Base-by-base conservation (phyloP, 2,888 invertebrate species). In the Dorcus hopei region DNA sequence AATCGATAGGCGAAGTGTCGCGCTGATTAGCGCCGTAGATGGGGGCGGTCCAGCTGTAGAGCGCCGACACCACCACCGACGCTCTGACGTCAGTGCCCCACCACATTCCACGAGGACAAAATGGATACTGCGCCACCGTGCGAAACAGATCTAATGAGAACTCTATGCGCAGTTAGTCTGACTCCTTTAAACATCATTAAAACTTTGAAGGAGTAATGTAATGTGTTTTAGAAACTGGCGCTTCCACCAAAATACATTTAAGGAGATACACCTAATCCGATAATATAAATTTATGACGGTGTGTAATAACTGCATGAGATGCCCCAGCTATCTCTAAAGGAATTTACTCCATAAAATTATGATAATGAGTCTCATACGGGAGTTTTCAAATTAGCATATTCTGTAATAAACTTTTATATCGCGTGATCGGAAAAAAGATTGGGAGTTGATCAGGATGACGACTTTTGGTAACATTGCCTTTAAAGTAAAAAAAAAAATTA, bases 1-100 rank as follows among this genome's bases (percentile, higher is more conserved):
- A 72, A 75, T 75, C 75, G 74, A 75, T 74, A 73, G 72, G 70
- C 68, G 71, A 74, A 73, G 73, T 74, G 74, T 75, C 74, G 74
- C 70, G 73, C 73, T 74, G 74, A 74, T 75, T 75, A 74, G 74
- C 74, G 72, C 71, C 70, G 67, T 70, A 68, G 68, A 66, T 70
- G 70, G 72, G 71, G 70, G 70, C 73, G 71, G 73, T 69, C 68
- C 69, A 64, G 65, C 55, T 63, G 56, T 65, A 63, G 70, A 75
- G 72, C 73, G 72, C 70, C 71, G 68, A 69, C 65, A 67, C 65
- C 67, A 61, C 63, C 65, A 58, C 56, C 56, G 62, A 61, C 62
- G 63, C 64, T 63, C 62, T 65, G 58, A 61, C 62, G 59, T 59
- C 63, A 59, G 58, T 53, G 53, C 61, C 51, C 63, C 56, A 64